Percentiles rank a stretch among this genome's conserved stretches.
Evolutionary conservation across 1,140 invertebrate species (phyloP).

Genomic region (Lepeophtheirus salmonis): DNA sequence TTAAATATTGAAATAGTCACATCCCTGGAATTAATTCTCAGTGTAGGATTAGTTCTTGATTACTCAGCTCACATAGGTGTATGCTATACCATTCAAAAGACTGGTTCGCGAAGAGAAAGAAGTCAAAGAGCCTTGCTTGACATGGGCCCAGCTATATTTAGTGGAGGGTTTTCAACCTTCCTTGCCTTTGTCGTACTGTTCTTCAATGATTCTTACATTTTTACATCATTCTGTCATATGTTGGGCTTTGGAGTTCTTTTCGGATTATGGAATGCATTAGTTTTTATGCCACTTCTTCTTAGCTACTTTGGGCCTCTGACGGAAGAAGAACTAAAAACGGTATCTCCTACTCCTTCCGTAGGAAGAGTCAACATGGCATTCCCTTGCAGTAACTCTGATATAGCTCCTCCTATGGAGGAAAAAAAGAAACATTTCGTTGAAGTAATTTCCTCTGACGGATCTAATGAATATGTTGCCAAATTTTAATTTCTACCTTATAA

Average conservation of each 20-base stretch:
- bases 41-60: constrained; percentile 34
- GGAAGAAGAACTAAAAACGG: no score
- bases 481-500: no score
- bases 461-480: no score
- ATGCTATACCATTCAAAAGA: neutral
- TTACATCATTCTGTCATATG: constrained; percentile 53
- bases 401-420: no score
- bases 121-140: neutral
- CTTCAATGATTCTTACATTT: constrained; percentile 53
- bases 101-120: neutral
- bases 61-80: constrained; percentile 35
- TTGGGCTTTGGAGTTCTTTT: constrained; percentile 5
- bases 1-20: constrained; percentile 36
- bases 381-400: no score
- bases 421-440: no score
- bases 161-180: constrained; percentile 56
- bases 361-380: neutral
- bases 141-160: constrained; percentile 57
- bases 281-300: neutral
- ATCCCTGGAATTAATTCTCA: constrained; percentile 32
- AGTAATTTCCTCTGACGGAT: no score
- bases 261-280: constrained; percentile 5
- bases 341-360: no score
- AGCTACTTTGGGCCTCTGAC: neutral
- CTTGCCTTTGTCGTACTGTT: constrained; percentile 51